Conservation (phyloP, 2,888 invertebrate species). For the Argyresthia albistria region DNA sequence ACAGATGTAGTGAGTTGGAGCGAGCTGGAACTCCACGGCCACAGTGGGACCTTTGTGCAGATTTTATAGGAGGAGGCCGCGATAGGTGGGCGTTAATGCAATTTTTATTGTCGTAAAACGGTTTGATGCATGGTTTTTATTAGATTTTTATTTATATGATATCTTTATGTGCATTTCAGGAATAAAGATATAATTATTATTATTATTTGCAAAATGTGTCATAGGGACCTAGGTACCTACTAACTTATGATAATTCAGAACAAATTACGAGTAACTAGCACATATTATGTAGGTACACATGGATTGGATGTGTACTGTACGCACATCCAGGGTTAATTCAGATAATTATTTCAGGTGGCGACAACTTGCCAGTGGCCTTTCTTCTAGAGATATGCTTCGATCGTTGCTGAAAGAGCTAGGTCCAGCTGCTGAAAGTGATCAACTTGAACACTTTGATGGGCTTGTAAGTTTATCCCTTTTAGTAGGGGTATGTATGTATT, state of each 20-base stretch:
- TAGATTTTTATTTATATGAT: too few species aligned
- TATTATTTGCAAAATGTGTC: too few species aligned
- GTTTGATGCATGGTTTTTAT: too few species aligned
- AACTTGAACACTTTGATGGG: slow-evolving; percentile 60
- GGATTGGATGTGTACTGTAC: too few species aligned
- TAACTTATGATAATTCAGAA: too few species aligned
- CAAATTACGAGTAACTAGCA: too few species aligned
- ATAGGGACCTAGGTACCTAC: too few species aligned
- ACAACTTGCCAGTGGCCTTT: slow-evolving; percentile 46
- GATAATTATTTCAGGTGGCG: slow-evolving; percentile 39
- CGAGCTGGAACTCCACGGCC: slow-evolving; percentile 63
- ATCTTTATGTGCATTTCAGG: too few species aligned
- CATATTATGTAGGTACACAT: too few species aligned
- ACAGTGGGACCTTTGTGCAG: slow-evolving; percentile 60
- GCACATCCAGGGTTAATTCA: too few species aligned
- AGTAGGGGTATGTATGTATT: neutral
- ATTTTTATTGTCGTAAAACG: too few species aligned
- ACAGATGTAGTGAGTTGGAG: slow-evolving; percentile 53
- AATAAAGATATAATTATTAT: too few species aligned
- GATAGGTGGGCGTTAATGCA: slow-evolving; percentile 34
- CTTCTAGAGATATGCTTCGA: slow-evolving; percentile 49
- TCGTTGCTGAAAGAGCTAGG: slow-evolving; percentile 61
- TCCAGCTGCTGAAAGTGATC: slow-evolving; percentile 56
- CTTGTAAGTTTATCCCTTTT: slow-evolving; percentile 33
- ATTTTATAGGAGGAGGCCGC: slow-evolving; percentile 62